Evolutionary conservation across 2,797 vertebrate species (phyloP), one percentile per base, ranked within the genome.

Genomic region (Thaleichthys pacificus): DNA sequence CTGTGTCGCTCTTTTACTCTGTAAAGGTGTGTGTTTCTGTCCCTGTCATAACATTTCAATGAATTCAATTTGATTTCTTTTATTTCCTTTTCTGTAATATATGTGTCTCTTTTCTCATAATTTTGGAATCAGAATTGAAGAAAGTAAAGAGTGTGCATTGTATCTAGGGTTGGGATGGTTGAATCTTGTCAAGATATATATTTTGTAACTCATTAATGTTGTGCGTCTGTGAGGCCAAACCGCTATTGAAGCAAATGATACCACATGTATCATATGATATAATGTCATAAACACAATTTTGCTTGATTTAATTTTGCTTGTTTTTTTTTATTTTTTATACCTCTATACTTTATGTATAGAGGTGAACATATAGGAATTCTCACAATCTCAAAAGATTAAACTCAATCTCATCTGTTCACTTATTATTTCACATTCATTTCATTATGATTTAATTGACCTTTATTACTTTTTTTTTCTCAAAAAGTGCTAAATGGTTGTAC

Each of bases 161-260:
- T 84, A 68, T 82, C 73, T 81, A 71, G 71, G 78, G 69, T 66
- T 82, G 76, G 77, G 42, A 73, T 77, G 70, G 74, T 81, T 78
- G 64, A 70, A 71, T 82, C 51, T 56, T 58, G 73, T 73, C 32
- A 47, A 57, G 35, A n/a, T 54, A 17, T 68, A 24, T 79, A 74
- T 66, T 38, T 21, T 26, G 68, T 58, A 35, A 17, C 49, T 42
- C 63, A 42, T 70, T n/a, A 90, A 91, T 91, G 91, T 51, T 22
- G 21, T 92, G 91, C 92, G 80, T 93, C 90, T 93, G 91, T 93
- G 91, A 92, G 91, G 87, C 93, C 93, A 93, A 61, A 24, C 11
- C 94, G 93, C 93, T 92, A 94, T 94, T 91, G 93, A 94, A 93
- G 91, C 93, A 93, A 93, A 93, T 93, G 93, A 94, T 91, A 93